Percentiles rank a stretch among this genome's conserved stretches.
These are phyloP conservation scores for Fulmarus glacialis DNA, from an alignment of 2,113 vertebrate species.

Conservation along the genomic window DNA sequence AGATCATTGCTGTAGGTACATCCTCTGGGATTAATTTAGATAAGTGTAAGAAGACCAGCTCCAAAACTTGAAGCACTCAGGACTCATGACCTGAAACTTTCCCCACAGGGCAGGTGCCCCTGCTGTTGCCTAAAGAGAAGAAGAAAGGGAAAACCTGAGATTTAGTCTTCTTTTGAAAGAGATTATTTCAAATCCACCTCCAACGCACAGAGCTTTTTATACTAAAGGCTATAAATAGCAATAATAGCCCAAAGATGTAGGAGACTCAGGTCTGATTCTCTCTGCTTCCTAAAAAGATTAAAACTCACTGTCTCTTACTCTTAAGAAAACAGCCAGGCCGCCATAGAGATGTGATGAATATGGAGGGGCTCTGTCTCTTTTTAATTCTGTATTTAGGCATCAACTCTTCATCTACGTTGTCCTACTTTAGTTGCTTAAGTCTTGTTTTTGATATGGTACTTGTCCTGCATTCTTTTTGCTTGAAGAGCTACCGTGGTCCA, in stretches of 20 bases:
- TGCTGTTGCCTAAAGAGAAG: background rate
- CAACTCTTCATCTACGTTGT: rapidly evolving
- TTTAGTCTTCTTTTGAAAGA: background rate
- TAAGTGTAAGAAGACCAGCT: background rate
- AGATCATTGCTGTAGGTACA: background rate
- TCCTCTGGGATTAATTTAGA: background rate
- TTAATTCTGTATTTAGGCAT: background rate
- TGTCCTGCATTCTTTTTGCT: background rate
- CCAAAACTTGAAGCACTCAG: background rate
- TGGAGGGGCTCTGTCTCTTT: background rate
- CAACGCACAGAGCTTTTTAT: background rate
- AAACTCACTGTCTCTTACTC: background rate
- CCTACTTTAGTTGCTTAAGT: background rate
- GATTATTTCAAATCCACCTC: background rate
- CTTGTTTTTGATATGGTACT: rapidly evolving
- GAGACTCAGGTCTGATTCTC: background rate
- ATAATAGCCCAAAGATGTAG: background rate
- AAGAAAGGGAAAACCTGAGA: background rate
- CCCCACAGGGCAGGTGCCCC: background rate
- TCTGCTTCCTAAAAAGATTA: background rate
- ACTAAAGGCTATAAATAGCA: background rate
- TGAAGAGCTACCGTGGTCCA: background rate
- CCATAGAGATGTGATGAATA: background rate
- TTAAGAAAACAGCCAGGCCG: background rate
- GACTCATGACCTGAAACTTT: background rate